phyloP scores from a whole-genome alignment of 1,140 invertebrate genomes.

The Drosophila pseudoananassae region DNA sequence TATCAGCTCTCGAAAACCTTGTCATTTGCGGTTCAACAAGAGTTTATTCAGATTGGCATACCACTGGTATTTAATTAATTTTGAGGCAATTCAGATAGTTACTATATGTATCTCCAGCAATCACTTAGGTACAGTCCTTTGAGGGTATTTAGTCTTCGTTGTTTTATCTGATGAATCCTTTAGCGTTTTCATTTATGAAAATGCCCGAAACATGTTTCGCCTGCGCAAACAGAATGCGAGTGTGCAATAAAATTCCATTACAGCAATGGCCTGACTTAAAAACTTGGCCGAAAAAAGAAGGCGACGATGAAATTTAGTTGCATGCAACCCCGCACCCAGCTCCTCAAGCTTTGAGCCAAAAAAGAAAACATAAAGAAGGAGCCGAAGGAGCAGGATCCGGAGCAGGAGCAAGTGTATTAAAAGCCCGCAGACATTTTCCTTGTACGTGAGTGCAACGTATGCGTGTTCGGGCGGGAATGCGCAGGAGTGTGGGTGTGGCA shows the following conservation, averaged over 20 bases:
- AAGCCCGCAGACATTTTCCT: constrained; percentile 63
- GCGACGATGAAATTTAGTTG: constrained; percentile 34
- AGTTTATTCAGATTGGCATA: not conserved
- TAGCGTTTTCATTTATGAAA: constrained; percentile 68
- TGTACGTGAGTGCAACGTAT: constrained; percentile 57
- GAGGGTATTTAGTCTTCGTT: not conserved
- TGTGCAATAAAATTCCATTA: constrained; percentile 81
- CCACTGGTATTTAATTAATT: not conserved
- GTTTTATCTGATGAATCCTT: constrained; percentile 14
- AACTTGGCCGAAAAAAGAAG: constrained; percentile 65
- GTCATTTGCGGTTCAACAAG: not conserved
- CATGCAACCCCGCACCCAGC: constrained; percentile 9
- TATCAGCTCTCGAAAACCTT: not conserved
- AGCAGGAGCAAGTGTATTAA: constrained; percentile 69
- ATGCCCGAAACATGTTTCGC: constrained; percentile 79
- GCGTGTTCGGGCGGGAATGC: constrained; percentile 6
- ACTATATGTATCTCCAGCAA: not conserved
- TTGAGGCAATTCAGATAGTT: not conserved
- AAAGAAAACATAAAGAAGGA: constrained; percentile 1
- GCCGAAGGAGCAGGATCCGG: constrained; percentile 6
- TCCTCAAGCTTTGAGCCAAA: not conserved
- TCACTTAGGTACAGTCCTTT: not conserved
- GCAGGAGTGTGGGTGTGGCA: constrained; percentile 29
- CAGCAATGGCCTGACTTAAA: constrained; percentile 68
- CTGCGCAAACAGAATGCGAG: constrained; percentile 74